Evolutionary conservation across 2,797 vertebrate species (phyloP).

Genomic region (Hydrophis major): DNA sequence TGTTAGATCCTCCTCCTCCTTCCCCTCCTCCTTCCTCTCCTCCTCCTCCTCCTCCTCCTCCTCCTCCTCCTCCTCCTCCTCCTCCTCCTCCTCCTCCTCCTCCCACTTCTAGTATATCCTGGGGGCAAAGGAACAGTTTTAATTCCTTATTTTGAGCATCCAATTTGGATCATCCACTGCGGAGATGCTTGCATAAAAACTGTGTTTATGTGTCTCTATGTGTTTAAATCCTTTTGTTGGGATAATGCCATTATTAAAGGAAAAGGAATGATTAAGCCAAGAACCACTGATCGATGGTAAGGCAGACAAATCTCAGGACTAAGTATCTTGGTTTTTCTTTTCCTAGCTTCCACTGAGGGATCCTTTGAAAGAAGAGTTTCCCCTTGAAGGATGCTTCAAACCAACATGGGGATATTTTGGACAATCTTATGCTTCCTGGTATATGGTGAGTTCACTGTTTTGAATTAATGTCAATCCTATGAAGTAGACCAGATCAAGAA

Average conservation of each 20-base stretch:
- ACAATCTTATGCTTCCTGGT: slow-evolving; percentile 70
- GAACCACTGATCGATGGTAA: background rate
- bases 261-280: background rate
- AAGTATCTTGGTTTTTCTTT: background rate
- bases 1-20: too few relatives aligned
- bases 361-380: background rate
- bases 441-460: slow-evolving; percentile 69
- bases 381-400: background rate
- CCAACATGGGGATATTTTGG: slow-evolving; percentile 72
- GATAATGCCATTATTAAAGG: background rate
- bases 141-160: background rate
- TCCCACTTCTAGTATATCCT: background rate
- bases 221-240: background rate
- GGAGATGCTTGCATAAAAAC: background rate
- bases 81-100: background rate
- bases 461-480: background rate
- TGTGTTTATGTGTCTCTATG: background rate
- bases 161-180: background rate
- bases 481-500: background rate
- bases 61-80: too few relatives aligned
- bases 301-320: background rate
- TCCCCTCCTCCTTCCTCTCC: too few relatives aligned
- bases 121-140: background rate
- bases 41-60: too few relatives aligned
- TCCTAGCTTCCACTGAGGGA: background rate